phyloP scores from a whole-genome alignment of 2,797 vertebrate species.

The Enoplosus armatus region DNA sequence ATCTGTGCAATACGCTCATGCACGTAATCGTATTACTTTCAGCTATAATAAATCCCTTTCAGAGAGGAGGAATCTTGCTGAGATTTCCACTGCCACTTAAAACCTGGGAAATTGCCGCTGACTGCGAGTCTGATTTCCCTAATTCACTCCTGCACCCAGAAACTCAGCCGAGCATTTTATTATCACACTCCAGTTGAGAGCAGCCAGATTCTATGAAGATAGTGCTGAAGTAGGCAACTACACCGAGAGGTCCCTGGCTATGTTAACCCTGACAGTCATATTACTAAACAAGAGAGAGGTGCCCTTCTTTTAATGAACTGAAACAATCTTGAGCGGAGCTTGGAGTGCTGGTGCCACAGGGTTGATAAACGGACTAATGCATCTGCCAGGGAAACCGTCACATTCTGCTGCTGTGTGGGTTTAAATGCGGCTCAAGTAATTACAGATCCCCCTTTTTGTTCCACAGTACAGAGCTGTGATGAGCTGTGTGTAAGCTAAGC shows the following conservation, averaged over 20 bases:
- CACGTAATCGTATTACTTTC: slow-evolving; percentile 71
- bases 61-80: slow-evolving; percentile 63
- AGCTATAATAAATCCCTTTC: slow-evolving; percentile 73
- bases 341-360: slow-evolving; percentile 47
- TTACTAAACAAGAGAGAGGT: slow-evolving; percentile 61
- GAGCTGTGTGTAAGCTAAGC: slow-evolving; percentile 47
- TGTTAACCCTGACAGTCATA: slow-evolving; percentile 67
- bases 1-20: slow-evolving; percentile 61
- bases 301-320: slow-evolving; percentile 69
- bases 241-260: slow-evolving; percentile 50
- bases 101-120: slow-evolving; percentile 74
- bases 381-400: slow-evolving; percentile 52
- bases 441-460: slow-evolving; percentile 52
- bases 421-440: slow-evolving; percentile 68
- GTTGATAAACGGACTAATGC: slow-evolving; percentile 60
- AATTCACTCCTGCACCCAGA: slow-evolving; percentile 74
- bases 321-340: slow-evolving; percentile 55
- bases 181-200: slow-evolving; percentile 68
- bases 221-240: slow-evolving; percentile 64
- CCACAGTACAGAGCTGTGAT: slow-evolving; percentile 45
- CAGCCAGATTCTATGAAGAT: slow-evolving; percentile 65
- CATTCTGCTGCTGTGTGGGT: slow-evolving; percentile 56
- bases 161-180: slow-evolving; percentile 73
- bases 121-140: slow-evolving; percentile 76
- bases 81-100: slow-evolving; percentile 77